phyloP scores from a whole-genome alignment of 2,113 vertebrate species.

The Sterrhoptilus dennistouni region DNA sequence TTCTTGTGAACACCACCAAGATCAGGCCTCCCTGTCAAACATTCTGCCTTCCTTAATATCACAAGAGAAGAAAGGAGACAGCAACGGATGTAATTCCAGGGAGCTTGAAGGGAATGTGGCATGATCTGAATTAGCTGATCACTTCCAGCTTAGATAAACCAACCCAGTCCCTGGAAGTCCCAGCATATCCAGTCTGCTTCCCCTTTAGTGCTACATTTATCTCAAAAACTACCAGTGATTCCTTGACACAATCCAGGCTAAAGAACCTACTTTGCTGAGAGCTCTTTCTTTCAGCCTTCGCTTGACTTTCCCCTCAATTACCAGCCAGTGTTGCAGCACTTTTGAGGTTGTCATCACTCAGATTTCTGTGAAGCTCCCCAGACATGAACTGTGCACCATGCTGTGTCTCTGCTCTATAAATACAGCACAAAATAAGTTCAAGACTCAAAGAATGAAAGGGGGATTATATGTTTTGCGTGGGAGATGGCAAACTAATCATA shows the following conservation, averaged over 20 bases:
- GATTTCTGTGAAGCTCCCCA: neutral
- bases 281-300: neutral
- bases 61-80: neutral
- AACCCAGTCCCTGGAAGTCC: neutral
- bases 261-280: neutral
- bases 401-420: neutral
- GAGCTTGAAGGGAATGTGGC: neutral
- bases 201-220: neutral
- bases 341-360: neutral
- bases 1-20: neutral
- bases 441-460: neutral
- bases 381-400: neutral
- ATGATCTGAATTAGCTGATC: neutral
- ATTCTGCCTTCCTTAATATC: neutral
- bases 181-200: neutral
- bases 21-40: neutral
- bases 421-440: neutral
- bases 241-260: neutral
- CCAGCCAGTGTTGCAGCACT: neutral
- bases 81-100: neutral
- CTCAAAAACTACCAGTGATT: neutral
- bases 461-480: neutral
- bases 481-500: neutral
- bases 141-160: neutral
- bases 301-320: neutral